Evolutionary conservation across 2,113 vertebrate genomes (phyloP).

Genomic region (Alligator sinensis): DNA sequence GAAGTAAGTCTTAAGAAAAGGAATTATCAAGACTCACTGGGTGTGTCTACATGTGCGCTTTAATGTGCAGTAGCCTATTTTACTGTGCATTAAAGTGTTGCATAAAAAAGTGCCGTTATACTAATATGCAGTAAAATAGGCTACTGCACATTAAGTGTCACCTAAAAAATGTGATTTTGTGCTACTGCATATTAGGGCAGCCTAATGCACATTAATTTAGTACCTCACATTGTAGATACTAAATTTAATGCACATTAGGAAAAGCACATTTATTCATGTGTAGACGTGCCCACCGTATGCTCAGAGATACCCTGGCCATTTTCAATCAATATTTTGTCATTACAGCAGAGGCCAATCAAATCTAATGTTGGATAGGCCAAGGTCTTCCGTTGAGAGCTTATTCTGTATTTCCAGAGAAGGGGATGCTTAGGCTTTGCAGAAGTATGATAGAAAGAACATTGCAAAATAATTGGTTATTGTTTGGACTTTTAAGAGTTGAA

Average conservation of each 20-base stretch:
- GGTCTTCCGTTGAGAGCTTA: neutral
- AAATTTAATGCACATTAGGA: neutral
- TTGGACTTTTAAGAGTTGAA: slow-evolving; percentile 12
- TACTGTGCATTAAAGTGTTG: too few species aligned
- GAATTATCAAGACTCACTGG: neutral
- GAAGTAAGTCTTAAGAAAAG: neutral
- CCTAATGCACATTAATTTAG: neutral
- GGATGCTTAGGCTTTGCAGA: neutral
- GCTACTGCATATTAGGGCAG: neutral
- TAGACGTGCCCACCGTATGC: neutral
- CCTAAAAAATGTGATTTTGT: neutral
- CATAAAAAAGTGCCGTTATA: too few species aligned
- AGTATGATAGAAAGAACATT: neutral
- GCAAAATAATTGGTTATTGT: slow-evolving; percentile 10
- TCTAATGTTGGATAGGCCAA: neutral
- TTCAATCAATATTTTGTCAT: neutral
- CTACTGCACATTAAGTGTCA: too few species aligned
- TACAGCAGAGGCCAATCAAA: neutral
- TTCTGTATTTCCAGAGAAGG: neutral
- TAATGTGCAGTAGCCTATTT: too few species aligned
- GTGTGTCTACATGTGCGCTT: too few species aligned
- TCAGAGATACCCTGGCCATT: neutral
- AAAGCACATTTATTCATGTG: neutral
- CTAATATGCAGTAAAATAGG: too few species aligned
- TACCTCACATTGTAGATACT: neutral